Conservation (phyloP, 2,113 vertebrate species). For the Hassar affinis region DNA sequence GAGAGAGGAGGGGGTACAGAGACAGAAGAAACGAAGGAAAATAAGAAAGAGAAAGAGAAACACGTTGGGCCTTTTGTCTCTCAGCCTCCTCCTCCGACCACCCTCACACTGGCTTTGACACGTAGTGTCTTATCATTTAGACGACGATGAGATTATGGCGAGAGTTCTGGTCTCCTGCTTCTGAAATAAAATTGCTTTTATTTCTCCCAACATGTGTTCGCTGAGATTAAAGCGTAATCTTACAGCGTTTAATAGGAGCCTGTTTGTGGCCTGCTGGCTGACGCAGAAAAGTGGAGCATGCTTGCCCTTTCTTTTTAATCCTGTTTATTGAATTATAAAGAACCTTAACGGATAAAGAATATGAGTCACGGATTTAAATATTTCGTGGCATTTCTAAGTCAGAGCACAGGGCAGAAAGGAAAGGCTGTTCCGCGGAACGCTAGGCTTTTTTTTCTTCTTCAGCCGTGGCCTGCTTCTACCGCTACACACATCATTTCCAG, state of each 20-base stretch:
- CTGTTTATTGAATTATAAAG: slow-evolving; percentile 85
- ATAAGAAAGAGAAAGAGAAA: slow-evolving; percentile 48
- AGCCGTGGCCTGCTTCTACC: slow-evolving; percentile 47
- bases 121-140: slow-evolving; percentile 63
- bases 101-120: slow-evolving; percentile 59
- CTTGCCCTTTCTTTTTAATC: slow-evolving; percentile 73
- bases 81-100: slow-evolving; percentile 48
- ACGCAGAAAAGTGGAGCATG: slow-evolving; percentile 69
- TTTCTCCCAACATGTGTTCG: slow-evolving; percentile 88
- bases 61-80: slow-evolving; percentile 58
- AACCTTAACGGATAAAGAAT: slow-evolving; percentile 79
- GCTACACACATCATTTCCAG: slow-evolving; percentile 30
- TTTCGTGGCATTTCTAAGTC: slow-evolving; percentile 70
- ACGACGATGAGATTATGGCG: slow-evolving; percentile 71
- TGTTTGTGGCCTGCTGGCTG: slow-evolving; percentile 72
- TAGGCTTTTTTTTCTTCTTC: slow-evolving; percentile 50
- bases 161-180: slow-evolving; percentile 77
- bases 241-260: slow-evolving; percentile 72
- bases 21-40: slow-evolving; percentile 34
- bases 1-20: slow-evolving; percentile 49
- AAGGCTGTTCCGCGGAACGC: slow-evolving; percentile 34
- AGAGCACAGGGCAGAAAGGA: slow-evolving; percentile 53
- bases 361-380: slow-evolving; percentile 75
- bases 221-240: slow-evolving; percentile 86
- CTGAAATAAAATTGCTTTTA: slow-evolving; percentile 89